A percentile compares a stretch with the other conserved stretches of the same genome.
Conservation (phyloP, 92 coral and sea anemone species). For the Porites cylindrica region DNA sequence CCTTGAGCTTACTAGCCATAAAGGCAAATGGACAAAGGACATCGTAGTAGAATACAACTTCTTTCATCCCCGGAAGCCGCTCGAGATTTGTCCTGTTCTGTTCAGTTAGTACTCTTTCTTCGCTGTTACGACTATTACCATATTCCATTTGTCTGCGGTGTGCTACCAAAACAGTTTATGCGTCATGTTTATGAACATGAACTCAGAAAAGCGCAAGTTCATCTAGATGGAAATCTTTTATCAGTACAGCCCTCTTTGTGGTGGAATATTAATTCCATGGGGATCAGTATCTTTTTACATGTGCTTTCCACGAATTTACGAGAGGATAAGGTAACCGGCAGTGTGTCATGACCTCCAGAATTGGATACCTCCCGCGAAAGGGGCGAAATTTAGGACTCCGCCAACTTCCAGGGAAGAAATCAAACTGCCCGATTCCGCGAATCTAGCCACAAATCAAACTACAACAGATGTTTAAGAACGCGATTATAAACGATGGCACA, state of each 20-base stretch:
- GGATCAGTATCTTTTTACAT: constrained; percentile 2
- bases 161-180: too few relatives aligned
- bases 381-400: neutral
- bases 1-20: constrained; percentile 89
- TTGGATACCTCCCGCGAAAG: neutral
- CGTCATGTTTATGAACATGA: too few relatives aligned
- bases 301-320: neutral
- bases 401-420: neutral
- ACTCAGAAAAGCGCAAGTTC: too few relatives aligned
- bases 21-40: constrained; percentile 97
- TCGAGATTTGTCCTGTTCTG: neutral
- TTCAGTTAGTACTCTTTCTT: too few relatives aligned
- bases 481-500: neutral
- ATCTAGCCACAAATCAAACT: constrained; percentile 9
- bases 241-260: neutral
- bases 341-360: constrained; percentile 12
- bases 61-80: constrained; percentile 64
- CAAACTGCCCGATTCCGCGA: neutral
- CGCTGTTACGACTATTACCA: too few relatives aligned
- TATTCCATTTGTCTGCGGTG: too few relatives aligned
- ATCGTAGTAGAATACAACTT: constrained; percentile 92
- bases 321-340: constrained; percentile 1
- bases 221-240: neutral
- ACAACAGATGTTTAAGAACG: constrained; percentile 7
- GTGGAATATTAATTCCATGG: neutral